Percentiles rank a stretch among this genome's conserved stretches.
Evolutionary conservation across 2,797 vertebrate genomes (phyloP).

Genomic region (Peromyscus melanophrys): DNA sequence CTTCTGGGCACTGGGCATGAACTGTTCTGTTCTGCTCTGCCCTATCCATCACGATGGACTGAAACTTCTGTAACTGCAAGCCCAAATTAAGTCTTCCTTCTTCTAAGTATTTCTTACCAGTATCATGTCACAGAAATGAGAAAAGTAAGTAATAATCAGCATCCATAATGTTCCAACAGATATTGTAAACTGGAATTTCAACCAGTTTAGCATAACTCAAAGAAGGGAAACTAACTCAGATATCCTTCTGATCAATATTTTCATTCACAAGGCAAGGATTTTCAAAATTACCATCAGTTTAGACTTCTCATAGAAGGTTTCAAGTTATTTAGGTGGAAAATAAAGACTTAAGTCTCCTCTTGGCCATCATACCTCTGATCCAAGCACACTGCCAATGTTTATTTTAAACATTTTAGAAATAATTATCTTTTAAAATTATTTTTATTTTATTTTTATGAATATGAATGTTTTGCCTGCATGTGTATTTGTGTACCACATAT

Average conservation of each 20-base stretch:
- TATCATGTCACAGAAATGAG: not conserved
- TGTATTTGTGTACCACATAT: not conserved
- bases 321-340: not conserved
- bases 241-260: not conserved
- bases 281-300: not conserved
- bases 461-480: not conserved
- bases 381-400: not conserved
- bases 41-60: not conserved
- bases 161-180: not conserved
- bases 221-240: not conserved
- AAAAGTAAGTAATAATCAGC: not conserved
- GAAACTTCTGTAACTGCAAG: not conserved
- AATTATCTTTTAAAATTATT: not conserved
- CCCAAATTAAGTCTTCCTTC: not conserved
- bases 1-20: not conserved
- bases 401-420: not conserved
- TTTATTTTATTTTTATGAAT: not conserved
- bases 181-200: not conserved
- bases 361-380: not conserved
- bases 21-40: not conserved
- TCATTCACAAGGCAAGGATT: not conserved
- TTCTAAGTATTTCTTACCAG: not conserved
- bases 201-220: not conserved
- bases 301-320: not conserved
- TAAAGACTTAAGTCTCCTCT: not conserved